Evolutionary conservation across 2,888 invertebrate species (phyloP).

Genomic region (Scaptodrosophila latifasciaeformis): DNA sequence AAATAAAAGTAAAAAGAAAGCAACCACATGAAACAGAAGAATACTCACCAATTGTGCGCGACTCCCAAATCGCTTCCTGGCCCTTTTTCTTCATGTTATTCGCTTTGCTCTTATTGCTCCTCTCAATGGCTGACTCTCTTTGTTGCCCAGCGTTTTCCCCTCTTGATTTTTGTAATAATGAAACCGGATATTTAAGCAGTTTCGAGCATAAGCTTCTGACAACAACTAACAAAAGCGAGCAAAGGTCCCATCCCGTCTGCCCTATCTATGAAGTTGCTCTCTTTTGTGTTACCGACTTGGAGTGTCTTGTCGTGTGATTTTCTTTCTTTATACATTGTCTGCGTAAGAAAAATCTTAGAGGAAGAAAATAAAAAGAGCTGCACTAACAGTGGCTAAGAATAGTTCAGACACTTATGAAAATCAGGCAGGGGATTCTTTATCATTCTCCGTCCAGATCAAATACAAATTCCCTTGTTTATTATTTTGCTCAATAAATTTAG

Average conservation of each 20-base stretch:
- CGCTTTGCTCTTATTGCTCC: background rate
- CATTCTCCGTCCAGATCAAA: no score
- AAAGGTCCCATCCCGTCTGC: slow-evolving; percentile 37
- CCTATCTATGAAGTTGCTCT: no score
- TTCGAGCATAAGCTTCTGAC: slow-evolving; percentile 53
- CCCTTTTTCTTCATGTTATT: slow-evolving; percentile 28
- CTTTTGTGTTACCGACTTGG: no score
- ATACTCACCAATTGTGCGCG: slow-evolving; percentile 59
- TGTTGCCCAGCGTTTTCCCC: background rate
- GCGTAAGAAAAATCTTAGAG: no score
- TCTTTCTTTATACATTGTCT: no score
- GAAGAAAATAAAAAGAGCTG: no score
- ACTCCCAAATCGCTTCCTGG: slow-evolving; percentile 59
- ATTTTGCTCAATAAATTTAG: no score
- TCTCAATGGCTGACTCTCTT: background rate
- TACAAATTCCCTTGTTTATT: no score
- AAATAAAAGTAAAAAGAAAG: background rate
- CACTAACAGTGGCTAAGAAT: no score
- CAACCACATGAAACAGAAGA: slow-evolving; percentile 12
- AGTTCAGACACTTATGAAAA: no score
- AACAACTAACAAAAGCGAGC: slow-evolving; percentile 43
- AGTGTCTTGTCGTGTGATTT: no score
- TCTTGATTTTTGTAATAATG: slow-evolving; percentile 60
- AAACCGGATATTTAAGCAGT: slow-evolving; percentile 67
- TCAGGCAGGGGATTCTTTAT: no score